Base-by-base conservation (phyloP, 2,888 invertebrate genomes). In the Caenorhabditis plicata region DNA sequence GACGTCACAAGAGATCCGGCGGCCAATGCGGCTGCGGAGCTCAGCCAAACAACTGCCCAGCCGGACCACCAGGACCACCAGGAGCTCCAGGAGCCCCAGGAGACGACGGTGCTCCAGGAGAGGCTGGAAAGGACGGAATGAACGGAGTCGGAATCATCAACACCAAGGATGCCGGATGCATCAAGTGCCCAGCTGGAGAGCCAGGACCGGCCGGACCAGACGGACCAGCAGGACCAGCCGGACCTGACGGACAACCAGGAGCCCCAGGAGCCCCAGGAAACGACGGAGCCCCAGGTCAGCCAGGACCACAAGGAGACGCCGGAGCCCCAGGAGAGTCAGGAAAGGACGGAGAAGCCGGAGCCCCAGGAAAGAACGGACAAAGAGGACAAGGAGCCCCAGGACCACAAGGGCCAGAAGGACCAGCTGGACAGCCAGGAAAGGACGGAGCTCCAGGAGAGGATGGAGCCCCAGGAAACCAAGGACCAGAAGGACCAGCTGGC, bases 161-260 rank as follows among this genome's bases (percentile, higher is more conserved):
- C 45, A 46, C 58, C 32, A 43, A 52, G 38, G 65, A 55, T 33
- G 57, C 56, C 40, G 71, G 67, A 35, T 72, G 71, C 60, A 68
- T 72, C 57, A 61, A 68, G 48, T 72, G 71, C 60, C 65, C 65
- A 51, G 71, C 64, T 33, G 71, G 71, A 55, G 66, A 66, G 42
- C 69, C 68, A 43, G 71, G 71, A 56, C 67, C 66, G 50, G 55
- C 67, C 15, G 71, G 71, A 58, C 60, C 67, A 44, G 62, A 62
- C 39, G 71, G 71, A 64, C 60, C 58, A 32, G 60, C 63, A 9
- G 71, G 71, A 63, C 46, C 60, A 29, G 54, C 65, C 25, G 71
- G 71, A 49, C 55, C 64, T 27, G 68, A 67, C 42, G 71, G 71
- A 61, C 52, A 61, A 47, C 42, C 63, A 29, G 71, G 71, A 62